Conservation (phyloP, 2,113 vertebrate species). For the Dryoscopus gambensis region DNA sequence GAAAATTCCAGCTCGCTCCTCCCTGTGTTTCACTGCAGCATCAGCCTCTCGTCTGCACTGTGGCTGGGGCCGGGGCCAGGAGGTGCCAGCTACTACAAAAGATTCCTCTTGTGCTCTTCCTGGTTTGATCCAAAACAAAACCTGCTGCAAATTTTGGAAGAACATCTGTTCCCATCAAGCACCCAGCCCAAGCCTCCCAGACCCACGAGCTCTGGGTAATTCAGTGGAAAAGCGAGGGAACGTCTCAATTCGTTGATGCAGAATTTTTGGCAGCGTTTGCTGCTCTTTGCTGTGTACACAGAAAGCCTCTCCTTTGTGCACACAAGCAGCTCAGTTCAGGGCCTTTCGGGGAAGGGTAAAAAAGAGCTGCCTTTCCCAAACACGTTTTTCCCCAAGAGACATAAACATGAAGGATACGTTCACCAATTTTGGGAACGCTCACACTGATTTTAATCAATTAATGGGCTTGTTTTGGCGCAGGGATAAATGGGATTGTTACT, state of each 20-base stretch:
- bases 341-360: not conserved
- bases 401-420: not conserved
- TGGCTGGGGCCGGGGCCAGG: not conserved
- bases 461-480: not conserved
- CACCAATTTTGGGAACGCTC: not conserved
- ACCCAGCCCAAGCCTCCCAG: not conserved
- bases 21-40: not conserved
- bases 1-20: not conserved
- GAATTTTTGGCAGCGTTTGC: not conserved
- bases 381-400: not conserved
- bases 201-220: not conserved
- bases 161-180: constrained; percentile 17
- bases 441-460: not conserved
- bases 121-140: constrained; percentile 20
- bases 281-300: not conserved
- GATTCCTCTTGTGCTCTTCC: not conserved
- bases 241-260: not conserved
- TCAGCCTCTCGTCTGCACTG: not conserved
- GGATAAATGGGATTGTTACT: not conserved
- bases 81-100: constrained; percentile 33
- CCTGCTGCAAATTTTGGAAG: not conserved
- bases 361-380: not conserved
- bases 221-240: not conserved
- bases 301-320: not conserved
- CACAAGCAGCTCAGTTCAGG: not conserved